Evolutionary conservation across 2,888 invertebrate genomes (phyloP), one percentile per base, ranked within the genome.

Genomic region (Protophormia terraenovae): DNA sequence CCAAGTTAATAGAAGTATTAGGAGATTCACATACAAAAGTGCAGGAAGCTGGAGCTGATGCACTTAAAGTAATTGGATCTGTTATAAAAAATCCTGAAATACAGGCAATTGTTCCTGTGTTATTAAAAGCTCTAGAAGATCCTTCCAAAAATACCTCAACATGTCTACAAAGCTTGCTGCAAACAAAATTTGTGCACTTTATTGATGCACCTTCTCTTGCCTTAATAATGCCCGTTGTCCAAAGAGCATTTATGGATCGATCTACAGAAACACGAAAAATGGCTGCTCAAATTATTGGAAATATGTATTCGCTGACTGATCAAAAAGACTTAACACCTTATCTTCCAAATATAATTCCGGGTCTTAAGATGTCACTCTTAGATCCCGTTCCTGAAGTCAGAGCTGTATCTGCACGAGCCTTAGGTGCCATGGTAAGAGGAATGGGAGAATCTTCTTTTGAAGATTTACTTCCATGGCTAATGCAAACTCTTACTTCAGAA

Each of bases 281-380:
- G 98, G 98, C 99, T 1, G 98, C 99, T 3, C 99, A 99, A 94
- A 99, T 99, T 92, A 99, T 99, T 89, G 99, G 99, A 80, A 99
- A 99, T 93, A 99, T 99, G 98, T 99, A 99, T 93, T 98, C 98
- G 1, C 94, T 99, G 60, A 99, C 99, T 0, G 99, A 99, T 93
- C 98, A 99, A 93, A 99, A 99, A 94, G 99, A 99, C 92, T 94
- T 99, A 86, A 95, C 97, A 88, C 99, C 99, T 0, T 99, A 99
- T 93, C 94, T 99, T 89, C 97, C 98, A 0, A 97, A 96, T 66
- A 98, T 99, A 87, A 98, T 99, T 86, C 99, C 99, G 0, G 99
- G 99, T 0, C 93, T 99, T 82, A 99, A 99, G 93, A 97, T 96
- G 85, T 98, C 98, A 55, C 94, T 99, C 87, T 93, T 99, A 67